Evolutionary conservation across 2,113 vertebrate species (phyloP).

Genomic region (Podilymbus podiceps): DNA sequence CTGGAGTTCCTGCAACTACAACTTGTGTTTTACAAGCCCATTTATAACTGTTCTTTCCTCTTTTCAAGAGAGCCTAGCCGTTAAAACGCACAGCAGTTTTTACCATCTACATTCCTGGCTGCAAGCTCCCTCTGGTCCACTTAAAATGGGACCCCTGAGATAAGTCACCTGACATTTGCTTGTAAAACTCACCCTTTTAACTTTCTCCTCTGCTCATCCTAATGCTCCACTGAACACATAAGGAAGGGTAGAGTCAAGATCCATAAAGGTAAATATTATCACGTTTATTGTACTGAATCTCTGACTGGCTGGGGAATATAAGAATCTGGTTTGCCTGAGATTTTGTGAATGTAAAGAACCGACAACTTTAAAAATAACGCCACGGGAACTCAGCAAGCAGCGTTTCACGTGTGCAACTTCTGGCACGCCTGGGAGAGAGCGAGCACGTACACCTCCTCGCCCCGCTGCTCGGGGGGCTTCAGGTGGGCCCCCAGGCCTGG

Average conservation of each 20-base stretch:
- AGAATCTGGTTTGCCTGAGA: not conserved
- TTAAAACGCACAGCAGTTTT: not conserved
- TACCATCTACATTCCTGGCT: not conserved
- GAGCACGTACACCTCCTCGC: not conserved
- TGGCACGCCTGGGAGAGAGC: not conserved
- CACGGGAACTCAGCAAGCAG: not conserved
- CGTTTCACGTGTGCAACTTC: not conserved
- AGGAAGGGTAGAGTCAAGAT: not conserved
- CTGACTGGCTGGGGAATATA: not conserved
- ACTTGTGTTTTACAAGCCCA: not conserved
- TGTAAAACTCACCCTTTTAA: not conserved
- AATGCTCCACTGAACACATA: fast-evolving
- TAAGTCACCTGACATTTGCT: not conserved
- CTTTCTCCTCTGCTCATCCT: not conserved
- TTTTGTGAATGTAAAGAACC: not conserved
- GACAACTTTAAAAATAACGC: not conserved
- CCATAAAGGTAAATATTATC: not conserved
- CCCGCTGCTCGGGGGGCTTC: not conserved
- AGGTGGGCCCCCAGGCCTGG: not conserved
- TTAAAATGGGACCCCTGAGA: not conserved
- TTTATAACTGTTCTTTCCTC: not conserved
- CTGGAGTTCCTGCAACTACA: not conserved
- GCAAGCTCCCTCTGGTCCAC: not conserved
- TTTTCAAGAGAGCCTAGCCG: not conserved
- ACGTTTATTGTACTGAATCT: fast-evolving